A percentile compares a stretch with the other conserved stretches of the same genome.
These are phyloP conservation scores for Drosophila teissieri DNA, from an alignment of 1,140 invertebrate genomes.

Conservation along the genomic window DNA sequence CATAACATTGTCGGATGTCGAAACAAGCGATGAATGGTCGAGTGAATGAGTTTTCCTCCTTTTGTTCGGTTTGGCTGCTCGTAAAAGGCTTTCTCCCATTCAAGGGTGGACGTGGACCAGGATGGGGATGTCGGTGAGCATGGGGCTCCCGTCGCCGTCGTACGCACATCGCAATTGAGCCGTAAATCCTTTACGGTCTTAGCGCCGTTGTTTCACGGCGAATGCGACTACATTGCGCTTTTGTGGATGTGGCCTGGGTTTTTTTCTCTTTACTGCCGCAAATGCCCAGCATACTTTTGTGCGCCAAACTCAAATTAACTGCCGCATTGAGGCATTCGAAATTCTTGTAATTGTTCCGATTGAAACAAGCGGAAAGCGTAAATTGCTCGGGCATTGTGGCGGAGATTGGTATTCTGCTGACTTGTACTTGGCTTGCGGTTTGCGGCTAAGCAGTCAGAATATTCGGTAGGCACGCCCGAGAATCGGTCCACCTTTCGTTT, in stretches of 20 bases:
- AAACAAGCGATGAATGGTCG: slow-evolving; percentile 52
- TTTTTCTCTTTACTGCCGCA: slow-evolving; percentile 25
- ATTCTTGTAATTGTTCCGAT: slow-evolving; percentile 69
- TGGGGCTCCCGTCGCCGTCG: slow-evolving; percentile 11
- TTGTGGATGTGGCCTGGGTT: slow-evolving; percentile 42
- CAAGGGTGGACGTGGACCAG: slow-evolving; percentile 47
- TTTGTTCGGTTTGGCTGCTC: slow-evolving; percentile 60
- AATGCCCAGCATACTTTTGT: slow-evolving; percentile 55
- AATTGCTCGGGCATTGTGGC: slow-evolving; percentile 72
- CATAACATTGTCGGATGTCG: slow-evolving; percentile 59
- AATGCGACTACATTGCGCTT: slow-evolving; percentile 62
- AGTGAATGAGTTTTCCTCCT: slow-evolving; percentile 52
- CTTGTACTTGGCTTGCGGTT: slow-evolving; percentile 17
- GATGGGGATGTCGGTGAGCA: background rate
- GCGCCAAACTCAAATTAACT: slow-evolving; percentile 74
- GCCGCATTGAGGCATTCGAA: slow-evolving; percentile 59
- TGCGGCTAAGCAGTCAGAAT: slow-evolving; percentile 4
- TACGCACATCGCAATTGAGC: slow-evolving; percentile 80
- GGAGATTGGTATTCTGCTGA: slow-evolving; percentile 31
- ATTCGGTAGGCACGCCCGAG: slow-evolving; percentile 5
- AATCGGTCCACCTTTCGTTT: slow-evolving; percentile 6
- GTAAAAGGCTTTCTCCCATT: slow-evolving; percentile 70
- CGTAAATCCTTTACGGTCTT: slow-evolving; percentile 84
- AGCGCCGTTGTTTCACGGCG: slow-evolving; percentile 67
- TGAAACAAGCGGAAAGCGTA: slow-evolving; percentile 76